Percentiles rank a stretch among this genome's conserved stretches.
These are phyloP conservation scores for Brachypterus glaber DNA, from an alignment of 2,888 invertebrate species.

Conservation along the genomic window DNA sequence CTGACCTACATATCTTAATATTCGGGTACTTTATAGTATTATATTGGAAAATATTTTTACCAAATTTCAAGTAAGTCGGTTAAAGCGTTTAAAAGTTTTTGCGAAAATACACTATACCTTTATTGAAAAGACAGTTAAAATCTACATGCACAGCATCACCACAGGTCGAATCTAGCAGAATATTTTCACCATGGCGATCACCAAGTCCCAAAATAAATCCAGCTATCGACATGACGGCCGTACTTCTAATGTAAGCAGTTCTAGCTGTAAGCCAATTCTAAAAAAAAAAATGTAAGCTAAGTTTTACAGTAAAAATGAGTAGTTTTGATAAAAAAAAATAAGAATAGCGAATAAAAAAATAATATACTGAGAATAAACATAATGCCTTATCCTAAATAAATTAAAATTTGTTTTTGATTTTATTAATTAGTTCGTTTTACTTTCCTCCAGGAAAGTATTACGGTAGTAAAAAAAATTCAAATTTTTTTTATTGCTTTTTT, in stretches of 20 bases:
- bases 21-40: no score
- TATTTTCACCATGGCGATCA: slow-evolving; percentile 94
- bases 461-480: no score
- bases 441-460: no score
- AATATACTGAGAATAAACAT: not conserved
- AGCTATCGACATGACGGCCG: slow-evolving; percentile 96
- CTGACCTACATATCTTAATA: no score
- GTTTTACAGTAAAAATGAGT: no score
- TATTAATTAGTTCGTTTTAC: slow-evolving; percentile 1
- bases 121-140: slow-evolving; percentile 96
- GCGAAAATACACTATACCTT: slow-evolving; percentile 43
- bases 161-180: slow-evolving; percentile 81
- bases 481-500: no score
- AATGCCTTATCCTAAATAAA: no score
- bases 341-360: slow-evolving; percentile 4
- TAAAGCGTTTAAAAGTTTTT: not conserved
- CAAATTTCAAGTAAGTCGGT: not conserved
- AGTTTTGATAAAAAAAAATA: no score
- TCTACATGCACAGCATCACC: slow-evolving; percentile 97
- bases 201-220: slow-evolving; percentile 86
- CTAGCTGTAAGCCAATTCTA: slow-evolving; percentile 77
- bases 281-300: slow-evolving; percentile 19
- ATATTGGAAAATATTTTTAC: no score
- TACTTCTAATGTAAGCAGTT: slow-evolving; percentile 80
- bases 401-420: no score